Evolutionary conservation across 2,888 invertebrate species (phyloP), one percentile per base, ranked within the genome.

Genomic region (Chloromyia formosa): DNA sequence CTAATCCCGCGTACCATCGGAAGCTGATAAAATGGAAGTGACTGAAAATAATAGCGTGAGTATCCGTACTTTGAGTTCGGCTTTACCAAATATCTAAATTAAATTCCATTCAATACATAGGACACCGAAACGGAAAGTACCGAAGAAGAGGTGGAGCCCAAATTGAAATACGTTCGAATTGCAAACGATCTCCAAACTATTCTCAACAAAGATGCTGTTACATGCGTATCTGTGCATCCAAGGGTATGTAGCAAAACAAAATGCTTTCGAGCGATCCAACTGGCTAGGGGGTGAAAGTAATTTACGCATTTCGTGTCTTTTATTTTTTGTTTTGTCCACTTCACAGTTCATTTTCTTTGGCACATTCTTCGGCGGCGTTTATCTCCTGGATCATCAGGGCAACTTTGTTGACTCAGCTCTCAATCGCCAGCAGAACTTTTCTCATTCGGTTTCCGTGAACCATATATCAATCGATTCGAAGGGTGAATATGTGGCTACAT

Each of bases 401-500:
- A 95, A 97, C 84, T 88, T 87, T 0, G 89, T 90, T 18, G 87
- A 87, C 0, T 87, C 89, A 77, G 81, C 84, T 76, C 84, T 88
- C 1, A 87, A 85, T 78, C 85, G 86, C 56, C 77, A 78, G 2
- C 79, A 81, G 80, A 92, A 91, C 80, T 86, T 94, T 54, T 80
- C 80, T 0, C 97, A 98, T 81, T 90, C 94, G 0, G 93, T 96
- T 1, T 93, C 96, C 10, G 96, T 99, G 0, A 97, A 98, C 86
- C 94, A 94, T 82, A 95, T 99, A 78, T 95, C 96, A 60, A 94
- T 99, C 77, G 98, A 99, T 83, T 86, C 89, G 23, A 94, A 93
- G 81, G 98, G 97, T n/a, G 97, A 97, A 83, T 94, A 93, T 83
- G 91, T 98, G 27, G 96, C 95, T 0, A 94, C 94, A 66, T 96